Conservation (phyloP, 2,888 invertebrate genomes). For the Leptopilina syphax region DNA sequence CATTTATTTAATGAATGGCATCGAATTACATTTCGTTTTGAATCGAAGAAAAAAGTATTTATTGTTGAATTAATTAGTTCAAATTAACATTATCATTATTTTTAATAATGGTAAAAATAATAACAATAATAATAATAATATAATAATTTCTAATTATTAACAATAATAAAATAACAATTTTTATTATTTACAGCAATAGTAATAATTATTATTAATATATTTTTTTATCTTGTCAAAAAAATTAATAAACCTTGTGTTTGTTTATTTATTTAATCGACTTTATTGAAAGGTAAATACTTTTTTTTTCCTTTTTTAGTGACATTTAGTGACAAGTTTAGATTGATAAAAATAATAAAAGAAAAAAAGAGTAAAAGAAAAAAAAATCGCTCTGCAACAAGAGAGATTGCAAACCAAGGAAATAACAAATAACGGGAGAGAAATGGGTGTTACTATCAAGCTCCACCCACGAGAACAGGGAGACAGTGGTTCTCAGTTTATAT, state of each 20-base stretch:
- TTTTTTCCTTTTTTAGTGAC: too few relatives aligned
- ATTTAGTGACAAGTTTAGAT: not conserved
- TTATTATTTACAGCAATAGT: too few relatives aligned
- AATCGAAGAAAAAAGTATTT: not conserved
- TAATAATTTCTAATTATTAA: too few relatives aligned
- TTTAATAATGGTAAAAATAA: not conserved
- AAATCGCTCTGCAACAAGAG: not conserved
- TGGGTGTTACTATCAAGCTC: constrained; percentile 33
- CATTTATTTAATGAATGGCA: not conserved
- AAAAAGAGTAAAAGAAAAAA: not conserved
- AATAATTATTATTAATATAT: not conserved
- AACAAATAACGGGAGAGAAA: not conserved
- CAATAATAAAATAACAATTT: too few relatives aligned
- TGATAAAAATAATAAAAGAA: not conserved
- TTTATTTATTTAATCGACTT: too few relatives aligned
- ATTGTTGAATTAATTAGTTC: not conserved
- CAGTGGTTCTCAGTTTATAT: constrained; percentile 23
- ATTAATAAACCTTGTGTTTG: not conserved
- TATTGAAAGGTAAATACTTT: too few relatives aligned
- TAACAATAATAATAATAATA: not conserved
- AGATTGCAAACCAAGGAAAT: not conserved
- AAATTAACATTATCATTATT: not conserved
- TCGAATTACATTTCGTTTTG: constrained; percentile 20
- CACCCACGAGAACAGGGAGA: not conserved
- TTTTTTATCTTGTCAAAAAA: not conserved